phyloP scores from a whole-genome alignment of 2,113 vertebrate genomes.

The Myrmecophaga tridactyla region DNA sequence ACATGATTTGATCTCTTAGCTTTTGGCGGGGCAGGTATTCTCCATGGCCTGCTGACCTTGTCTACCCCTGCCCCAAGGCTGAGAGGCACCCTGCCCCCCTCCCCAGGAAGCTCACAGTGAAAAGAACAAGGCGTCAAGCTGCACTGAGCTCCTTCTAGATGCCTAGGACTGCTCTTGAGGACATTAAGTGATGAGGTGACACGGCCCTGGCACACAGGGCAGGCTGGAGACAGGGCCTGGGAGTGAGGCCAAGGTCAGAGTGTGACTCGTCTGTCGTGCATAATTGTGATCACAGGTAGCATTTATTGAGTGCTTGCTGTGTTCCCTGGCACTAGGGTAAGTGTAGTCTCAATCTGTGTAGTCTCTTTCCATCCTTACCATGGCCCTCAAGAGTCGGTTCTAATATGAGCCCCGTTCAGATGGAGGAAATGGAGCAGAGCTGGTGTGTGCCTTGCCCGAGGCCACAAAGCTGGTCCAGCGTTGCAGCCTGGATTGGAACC shows the following conservation, averaged over 20 bases:
- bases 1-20: background rate
- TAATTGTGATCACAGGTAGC: background rate
- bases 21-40: background rate
- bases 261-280: background rate
- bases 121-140: background rate
- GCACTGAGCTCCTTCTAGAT: background rate
- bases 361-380: background rate
- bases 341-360: background rate
- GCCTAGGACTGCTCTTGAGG: background rate
- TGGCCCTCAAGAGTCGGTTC: background rate
- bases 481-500: background rate
- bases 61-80: background rate
- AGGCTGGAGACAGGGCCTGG: background rate
- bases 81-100: too few relatives aligned
- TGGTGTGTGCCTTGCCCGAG: background rate
- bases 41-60: background rate
- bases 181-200: background rate
- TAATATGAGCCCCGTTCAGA: background rate
- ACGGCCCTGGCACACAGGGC: background rate
- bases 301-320: background rate
- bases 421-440: background rate
- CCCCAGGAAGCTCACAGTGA: background rate
- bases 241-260: rapidly evolving
- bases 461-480: rapidly evolving
- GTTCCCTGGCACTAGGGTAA: rapidly evolving